A percentile compares a stretch with the other conserved stretches of the same genome.
Evolutionary conservation across 2,888 invertebrate genomes (phyloP).

Genomic region (Magallana nippona): DNA sequence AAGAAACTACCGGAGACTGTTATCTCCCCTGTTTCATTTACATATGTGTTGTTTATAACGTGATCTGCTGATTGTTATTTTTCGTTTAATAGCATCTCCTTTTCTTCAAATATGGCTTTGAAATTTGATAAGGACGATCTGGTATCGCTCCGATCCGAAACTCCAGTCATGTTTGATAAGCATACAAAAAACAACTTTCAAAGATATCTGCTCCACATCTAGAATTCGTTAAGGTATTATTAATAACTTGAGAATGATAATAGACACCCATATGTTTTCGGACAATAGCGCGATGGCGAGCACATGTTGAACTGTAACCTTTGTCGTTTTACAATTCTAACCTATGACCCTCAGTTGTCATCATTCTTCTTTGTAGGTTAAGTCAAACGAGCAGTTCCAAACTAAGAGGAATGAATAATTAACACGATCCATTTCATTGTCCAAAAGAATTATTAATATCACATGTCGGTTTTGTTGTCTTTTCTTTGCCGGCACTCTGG

Average conservation of each 20-base stretch:
- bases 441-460: too few species aligned
- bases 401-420: too few species aligned
- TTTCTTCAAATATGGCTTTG: neutral
- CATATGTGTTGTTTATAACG: conserved; percentile 12
- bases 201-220: conserved; percentile 15
- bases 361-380: conserved; percentile 19
- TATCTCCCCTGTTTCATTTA: neutral
- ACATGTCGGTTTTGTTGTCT: too few species aligned
- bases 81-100: conserved; percentile 12
- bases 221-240: conserved; percentile 22
- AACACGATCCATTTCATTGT: too few species aligned
- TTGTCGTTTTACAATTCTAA: conserved; percentile 17
- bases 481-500: too few species aligned
- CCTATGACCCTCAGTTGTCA: neutral
- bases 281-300: conserved; percentile 20
- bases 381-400: too few species aligned
- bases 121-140: conserved; percentile 19
- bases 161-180: conserved; percentile 13
- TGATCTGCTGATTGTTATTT: conserved; percentile 2
- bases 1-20: neutral
- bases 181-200: conserved; percentile 3
- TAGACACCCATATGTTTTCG: neutral
- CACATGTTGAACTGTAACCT: conserved; percentile 27
- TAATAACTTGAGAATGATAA: conserved; percentile 24
- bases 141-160: conserved; percentile 8